phyloP scores from a whole-genome alignment of 2,888 invertebrate genomes.

The Onthophagus sagittarius region DNA sequence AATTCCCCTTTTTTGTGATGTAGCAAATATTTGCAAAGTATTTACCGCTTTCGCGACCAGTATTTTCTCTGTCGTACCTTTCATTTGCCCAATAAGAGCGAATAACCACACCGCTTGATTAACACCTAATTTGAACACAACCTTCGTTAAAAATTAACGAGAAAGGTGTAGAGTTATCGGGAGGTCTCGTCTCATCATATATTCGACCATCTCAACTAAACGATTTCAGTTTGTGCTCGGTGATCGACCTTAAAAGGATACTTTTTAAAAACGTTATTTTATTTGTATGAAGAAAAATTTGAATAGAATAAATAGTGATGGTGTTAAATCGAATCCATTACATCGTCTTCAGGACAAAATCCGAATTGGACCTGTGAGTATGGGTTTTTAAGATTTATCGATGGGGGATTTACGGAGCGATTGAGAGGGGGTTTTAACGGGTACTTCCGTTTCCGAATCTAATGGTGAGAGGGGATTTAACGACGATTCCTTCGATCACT shows the following conservation, averaged over 20 bases:
- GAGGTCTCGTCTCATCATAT: neutral
- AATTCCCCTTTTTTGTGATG: neutral
- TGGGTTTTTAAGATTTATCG: neutral
- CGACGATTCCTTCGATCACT: neutral
- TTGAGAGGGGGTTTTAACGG: neutral
- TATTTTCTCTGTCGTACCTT: neutral
- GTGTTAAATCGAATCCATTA: constrained; percentile 6
- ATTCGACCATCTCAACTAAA: neutral
- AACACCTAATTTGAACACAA: constrained; percentile 8
- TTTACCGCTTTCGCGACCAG: neutral
- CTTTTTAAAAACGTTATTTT: neutral
- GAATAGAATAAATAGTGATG: neutral
- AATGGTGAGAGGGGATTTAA: neutral
- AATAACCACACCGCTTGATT: neutral
- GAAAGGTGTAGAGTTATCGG: neutral
- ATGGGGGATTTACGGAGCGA: neutral
- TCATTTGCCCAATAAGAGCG: neutral
- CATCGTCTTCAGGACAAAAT: constrained; percentile 4
- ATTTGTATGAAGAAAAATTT: neutral
- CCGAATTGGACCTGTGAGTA: constrained; percentile 11
- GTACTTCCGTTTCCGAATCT: neutral
- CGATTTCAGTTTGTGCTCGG: neutral
- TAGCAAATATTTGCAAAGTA: neutral
- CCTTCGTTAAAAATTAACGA: constrained; percentile 9
- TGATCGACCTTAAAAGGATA: constrained; percentile 1